These are phyloP conservation scores for Burhinus oedicnemus DNA, from an alignment of 2,113 vertebrate genomes.

Conservation along the genomic window DNA sequence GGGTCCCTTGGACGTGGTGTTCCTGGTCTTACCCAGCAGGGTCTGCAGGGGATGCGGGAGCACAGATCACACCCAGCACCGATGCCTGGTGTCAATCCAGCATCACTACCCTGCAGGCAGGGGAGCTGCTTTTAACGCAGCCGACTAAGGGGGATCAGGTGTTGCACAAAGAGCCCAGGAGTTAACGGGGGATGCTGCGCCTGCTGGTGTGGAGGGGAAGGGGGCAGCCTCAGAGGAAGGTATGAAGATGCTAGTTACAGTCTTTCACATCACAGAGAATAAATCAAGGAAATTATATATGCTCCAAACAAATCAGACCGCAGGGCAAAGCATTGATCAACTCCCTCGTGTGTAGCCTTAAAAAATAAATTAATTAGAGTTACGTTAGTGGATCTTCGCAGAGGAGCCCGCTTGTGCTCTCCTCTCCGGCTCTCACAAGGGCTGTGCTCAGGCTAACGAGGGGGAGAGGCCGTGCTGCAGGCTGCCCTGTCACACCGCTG, in stretches of 20 bases:
- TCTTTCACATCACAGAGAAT: background rate
- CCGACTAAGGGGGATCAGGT: background rate
- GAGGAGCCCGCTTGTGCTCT: background rate
- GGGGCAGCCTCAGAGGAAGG: background rate
- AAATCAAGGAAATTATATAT: background rate
- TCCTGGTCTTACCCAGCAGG: background rate
- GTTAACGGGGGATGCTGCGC: too few species aligned
- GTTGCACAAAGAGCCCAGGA: background rate
- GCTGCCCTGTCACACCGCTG: background rate
- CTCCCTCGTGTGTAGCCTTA: background rate
- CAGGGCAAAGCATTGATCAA: background rate
- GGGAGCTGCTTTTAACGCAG: background rate
- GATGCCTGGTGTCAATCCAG: rapidly evolving
- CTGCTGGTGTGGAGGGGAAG: background rate
- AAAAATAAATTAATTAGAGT: conserved; percentile 17
- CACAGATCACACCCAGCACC: background rate
- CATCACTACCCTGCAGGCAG: rapidly evolving
- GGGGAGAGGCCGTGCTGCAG: background rate
- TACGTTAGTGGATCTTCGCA: background rate
- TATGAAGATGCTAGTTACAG: background rate
- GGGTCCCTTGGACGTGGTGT: rapidly evolving
- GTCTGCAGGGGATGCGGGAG: background rate
- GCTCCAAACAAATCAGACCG: background rate
- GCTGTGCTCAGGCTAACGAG: rapidly evolving
- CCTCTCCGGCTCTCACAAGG: background rate